Evolutionary conservation across 2,797 vertebrate species (phyloP).

Genomic region (Manis crassicaudata): DNA sequence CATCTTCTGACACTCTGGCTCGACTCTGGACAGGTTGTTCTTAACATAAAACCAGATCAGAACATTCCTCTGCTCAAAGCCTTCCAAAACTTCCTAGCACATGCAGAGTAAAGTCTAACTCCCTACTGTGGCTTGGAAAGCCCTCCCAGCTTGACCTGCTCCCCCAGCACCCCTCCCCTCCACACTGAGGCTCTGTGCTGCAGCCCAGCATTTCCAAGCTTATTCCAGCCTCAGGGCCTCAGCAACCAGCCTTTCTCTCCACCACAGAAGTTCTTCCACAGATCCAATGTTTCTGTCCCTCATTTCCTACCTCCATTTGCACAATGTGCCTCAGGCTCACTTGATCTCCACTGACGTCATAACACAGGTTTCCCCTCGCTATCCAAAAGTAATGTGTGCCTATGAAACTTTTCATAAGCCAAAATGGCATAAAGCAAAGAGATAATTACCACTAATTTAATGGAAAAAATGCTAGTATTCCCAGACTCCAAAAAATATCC

Average conservation of each 20-base stretch:
- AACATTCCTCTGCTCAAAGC: not conserved
- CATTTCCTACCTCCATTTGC: not conserved
- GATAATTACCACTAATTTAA: not conserved
- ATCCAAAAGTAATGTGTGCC: not conserved
- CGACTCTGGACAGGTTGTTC: not conserved
- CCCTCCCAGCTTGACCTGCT: fast-evolving
- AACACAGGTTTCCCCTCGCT: not conserved
- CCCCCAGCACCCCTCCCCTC: not conserved
- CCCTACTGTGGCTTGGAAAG: not conserved
- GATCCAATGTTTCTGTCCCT: not conserved
- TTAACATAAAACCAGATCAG: not conserved
- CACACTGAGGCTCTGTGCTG: not conserved
- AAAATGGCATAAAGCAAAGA: not conserved
- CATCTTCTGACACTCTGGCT: not conserved
- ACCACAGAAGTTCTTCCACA: not conserved
- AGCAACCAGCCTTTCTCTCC: not conserved
- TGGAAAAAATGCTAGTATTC: not conserved
- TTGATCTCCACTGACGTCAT: not conserved
- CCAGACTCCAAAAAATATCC: not conserved
- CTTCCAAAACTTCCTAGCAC: not conserved
- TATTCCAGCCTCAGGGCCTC: not conserved
- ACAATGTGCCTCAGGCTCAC: not conserved
- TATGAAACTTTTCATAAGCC: not conserved
- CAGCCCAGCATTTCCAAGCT: not conserved
- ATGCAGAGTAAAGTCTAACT: not conserved